These are phyloP conservation scores for Rattus rattus DNA, from an alignment of 2,113 vertebrate genomes.

Conservation along the genomic window DNA sequence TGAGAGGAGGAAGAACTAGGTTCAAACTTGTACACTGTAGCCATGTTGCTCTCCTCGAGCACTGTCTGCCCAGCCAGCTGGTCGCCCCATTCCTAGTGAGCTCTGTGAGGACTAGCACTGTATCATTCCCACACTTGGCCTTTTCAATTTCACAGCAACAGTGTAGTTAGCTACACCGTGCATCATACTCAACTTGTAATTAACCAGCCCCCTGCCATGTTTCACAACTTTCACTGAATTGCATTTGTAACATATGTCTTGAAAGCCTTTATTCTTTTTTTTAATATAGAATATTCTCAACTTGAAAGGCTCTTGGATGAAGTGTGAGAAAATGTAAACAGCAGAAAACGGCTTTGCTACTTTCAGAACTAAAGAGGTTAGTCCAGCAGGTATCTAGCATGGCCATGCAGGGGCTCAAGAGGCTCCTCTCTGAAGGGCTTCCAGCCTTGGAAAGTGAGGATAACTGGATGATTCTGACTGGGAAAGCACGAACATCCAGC, in stretches of 20 bases:
- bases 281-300: constrained; percentile 29
- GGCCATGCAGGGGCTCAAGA: rapidly evolving
- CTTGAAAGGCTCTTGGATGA: background rate
- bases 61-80: background rate
- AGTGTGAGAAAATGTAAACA: background rate
- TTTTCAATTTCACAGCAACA: constrained; percentile 27
- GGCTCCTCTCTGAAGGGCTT: background rate
- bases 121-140: background rate
- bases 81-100: background rate
- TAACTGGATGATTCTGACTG: background rate
- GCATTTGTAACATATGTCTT: background rate
- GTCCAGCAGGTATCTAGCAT: background rate
- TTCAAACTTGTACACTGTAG: background rate
- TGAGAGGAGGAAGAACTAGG: no score
- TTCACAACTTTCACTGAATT: constrained; percentile 49
- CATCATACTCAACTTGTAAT: constrained; percentile 30
- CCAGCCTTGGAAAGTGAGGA: background rate
- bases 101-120: background rate
- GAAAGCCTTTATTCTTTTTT: background rate
- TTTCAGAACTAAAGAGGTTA: background rate
- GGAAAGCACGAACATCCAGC: background rate
- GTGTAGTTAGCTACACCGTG: background rate
- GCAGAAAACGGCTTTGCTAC: background rate
- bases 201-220: background rate
- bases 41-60: background rate